These are phyloP conservation scores for Stenchaetothrips biformis DNA, from an alignment of 2,888 invertebrate genomes.

Conservation along the genomic window DNA sequence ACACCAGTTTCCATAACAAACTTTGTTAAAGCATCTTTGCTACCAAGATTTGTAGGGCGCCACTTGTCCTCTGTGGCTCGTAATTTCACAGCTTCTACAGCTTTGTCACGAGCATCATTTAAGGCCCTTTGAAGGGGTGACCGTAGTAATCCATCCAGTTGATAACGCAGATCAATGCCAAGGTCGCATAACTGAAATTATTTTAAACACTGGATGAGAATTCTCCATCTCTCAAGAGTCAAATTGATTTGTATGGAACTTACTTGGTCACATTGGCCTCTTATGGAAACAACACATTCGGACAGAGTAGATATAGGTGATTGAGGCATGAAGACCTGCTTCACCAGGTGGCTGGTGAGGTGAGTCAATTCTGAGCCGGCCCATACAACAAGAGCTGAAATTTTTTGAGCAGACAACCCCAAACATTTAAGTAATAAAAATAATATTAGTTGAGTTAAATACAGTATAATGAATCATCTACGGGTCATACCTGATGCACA, in stretches of 20 bases:
- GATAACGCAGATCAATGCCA: constrained; percentile 88
- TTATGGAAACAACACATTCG: constrained; percentile 77
- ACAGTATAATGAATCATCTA: constrained; percentile 3
- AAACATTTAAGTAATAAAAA: constrained; percentile 16
- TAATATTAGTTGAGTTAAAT: not conserved
- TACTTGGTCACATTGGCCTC: constrained; percentile 66
- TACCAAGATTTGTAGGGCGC: constrained; percentile 75
- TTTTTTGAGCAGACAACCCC: too few species aligned
- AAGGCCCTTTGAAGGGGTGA: constrained; percentile 70
- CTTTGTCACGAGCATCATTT: constrained; percentile 72
- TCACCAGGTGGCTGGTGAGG: constrained; percentile 73
- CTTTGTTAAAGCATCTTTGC: constrained; percentile 62
- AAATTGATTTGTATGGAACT: constrained; percentile 26
- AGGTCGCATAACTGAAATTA: constrained; percentile 52
- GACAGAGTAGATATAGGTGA: constrained; percentile 76
- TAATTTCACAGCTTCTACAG: constrained; percentile 74
- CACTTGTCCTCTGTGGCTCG: constrained; percentile 77
- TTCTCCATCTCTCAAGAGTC: constrained; percentile 9
- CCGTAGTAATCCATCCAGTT: constrained; percentile 79
- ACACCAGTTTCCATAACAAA: constrained; percentile 63
- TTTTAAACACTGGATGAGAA: constrained; percentile 32
- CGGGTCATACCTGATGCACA: constrained; percentile 60
- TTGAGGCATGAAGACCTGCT: constrained; percentile 87
- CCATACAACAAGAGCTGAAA: constrained; percentile 81
- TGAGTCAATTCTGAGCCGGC: constrained; percentile 75